phyloP scores from a whole-genome alignment of 2,113 vertebrate genomes.

The Taxidea taxus region DNA sequence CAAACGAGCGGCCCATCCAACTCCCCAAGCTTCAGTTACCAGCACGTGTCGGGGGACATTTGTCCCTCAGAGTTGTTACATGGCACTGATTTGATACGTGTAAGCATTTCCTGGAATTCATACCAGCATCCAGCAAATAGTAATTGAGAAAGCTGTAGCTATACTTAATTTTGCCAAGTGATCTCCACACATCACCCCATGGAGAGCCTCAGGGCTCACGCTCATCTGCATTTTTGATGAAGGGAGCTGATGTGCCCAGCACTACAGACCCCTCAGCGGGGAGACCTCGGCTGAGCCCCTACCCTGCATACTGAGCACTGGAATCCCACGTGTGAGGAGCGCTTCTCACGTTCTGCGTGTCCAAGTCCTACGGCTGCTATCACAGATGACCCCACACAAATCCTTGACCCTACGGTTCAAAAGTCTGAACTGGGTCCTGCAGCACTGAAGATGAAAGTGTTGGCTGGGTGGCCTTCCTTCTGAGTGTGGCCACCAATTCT shows the following conservation, averaged over 20 bases:
- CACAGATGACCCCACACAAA: background rate
- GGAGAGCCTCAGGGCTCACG: background rate
- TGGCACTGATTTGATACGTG: rapidly evolving
- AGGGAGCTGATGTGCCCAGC: background rate
- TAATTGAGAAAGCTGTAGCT: background rate
- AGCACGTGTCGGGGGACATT: rapidly evolving
- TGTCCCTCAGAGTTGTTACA: background rate
- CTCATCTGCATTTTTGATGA: background rate
- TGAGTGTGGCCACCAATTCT: too few species aligned
- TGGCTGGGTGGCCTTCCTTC: background rate
- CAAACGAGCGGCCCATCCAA: background rate
- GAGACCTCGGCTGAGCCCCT: background rate
- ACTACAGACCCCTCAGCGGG: rapidly evolving
- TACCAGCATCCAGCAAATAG: background rate
- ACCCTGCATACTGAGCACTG: background rate
- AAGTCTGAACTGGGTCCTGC: background rate
- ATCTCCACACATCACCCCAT: background rate
- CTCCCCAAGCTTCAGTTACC: background rate
- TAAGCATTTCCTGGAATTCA: background rate
- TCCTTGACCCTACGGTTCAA: rapidly evolving
- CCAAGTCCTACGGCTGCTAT: rapidly evolving
- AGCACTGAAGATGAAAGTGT: background rate
- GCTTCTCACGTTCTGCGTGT: rapidly evolving
- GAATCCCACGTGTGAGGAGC: rapidly evolving
- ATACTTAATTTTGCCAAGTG: background rate